Percentiles rank a stretch among this genome's conserved stretches.
Conservation (phyloP, 2,113 vertebrate species). For the Greenwoodochromis staneri region DNA sequence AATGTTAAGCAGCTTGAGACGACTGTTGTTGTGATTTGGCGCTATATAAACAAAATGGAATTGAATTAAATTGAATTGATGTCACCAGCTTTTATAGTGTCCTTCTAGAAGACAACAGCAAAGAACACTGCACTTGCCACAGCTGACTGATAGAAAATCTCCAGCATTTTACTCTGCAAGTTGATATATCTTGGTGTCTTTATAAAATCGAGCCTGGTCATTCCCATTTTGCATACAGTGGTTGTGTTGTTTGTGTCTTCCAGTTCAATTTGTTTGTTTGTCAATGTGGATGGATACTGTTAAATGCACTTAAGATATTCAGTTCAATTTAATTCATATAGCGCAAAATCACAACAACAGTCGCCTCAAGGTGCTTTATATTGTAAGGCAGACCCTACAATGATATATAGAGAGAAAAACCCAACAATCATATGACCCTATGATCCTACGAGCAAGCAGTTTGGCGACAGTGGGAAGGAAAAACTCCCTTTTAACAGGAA, state of each 20-base stretch:
- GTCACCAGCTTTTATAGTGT: neutral
- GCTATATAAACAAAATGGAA: neutral
- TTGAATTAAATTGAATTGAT: neutral
- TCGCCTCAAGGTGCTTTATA: neutral
- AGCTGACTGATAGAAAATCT: neutral
- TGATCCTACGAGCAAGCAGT: fast-evolving
- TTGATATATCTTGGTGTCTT: neutral
- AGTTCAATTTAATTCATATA: neutral
- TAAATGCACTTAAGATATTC: neutral
- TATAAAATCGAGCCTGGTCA: neutral
- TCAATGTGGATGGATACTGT: neutral
- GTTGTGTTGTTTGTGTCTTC: neutral
- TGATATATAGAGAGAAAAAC: fast-evolving
- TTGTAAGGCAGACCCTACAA: neutral
- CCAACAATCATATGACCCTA: neutral
- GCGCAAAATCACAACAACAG: neutral
- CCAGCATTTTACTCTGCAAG: neutral
- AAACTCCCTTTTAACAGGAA: neutral
- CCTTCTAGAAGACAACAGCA: neutral
- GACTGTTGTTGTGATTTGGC: neutral
- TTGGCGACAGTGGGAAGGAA: neutral
- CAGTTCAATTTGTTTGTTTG: neutral
- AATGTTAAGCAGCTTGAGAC: neutral
- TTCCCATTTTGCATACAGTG: neutral
- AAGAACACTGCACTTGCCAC: neutral